Conservation (phyloP, 2,797 vertebrate species). For the Phoebastria nigripes region DNA sequence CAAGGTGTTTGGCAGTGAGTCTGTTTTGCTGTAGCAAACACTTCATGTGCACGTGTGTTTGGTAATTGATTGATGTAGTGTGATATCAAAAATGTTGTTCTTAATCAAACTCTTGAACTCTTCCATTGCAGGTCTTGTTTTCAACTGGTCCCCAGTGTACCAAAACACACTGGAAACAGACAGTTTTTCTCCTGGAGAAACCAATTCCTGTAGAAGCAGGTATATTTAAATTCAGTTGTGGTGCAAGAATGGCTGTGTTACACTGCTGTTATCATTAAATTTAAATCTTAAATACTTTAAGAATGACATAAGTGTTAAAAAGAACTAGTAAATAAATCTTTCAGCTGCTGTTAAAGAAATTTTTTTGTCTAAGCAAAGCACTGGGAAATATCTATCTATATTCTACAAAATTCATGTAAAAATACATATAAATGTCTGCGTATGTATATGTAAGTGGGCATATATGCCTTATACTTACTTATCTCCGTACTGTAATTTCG, state of each 20-base stretch:
- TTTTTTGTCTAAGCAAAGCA: neutral
- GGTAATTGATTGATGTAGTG: conserved; percentile 70
- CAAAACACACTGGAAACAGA: conserved; percentile 96
- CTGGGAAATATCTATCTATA: neutral
- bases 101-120: conserved; percentile 73
- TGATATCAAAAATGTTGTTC: conserved; percentile 71
- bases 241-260: neutral
- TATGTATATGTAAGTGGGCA: neutral
- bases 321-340: neutral
- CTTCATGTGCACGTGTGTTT: conserved; percentile 55
- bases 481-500: neutral
- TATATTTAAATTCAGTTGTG: conserved; percentile 44
- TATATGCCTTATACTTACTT: neutral
- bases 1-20: conserved; percentile 70
- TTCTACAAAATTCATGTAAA: neutral
- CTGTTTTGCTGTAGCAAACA: conserved; percentile 77
- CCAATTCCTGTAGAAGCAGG: conserved; percentile 85
- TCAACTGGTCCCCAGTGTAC: conserved; percentile 87
- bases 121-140: conserved; percentile 84
- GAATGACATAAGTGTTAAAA: accelerated
- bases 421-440: neutral
- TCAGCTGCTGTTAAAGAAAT: neutral
- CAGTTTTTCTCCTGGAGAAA: conserved; percentile 87
- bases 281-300: neutral
- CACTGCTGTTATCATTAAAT: neutral